A percentile compares a stretch with the other conserved stretches of the same genome.
phyloP scores from a whole-genome alignment of 2,888 invertebrate genomes.

The Zygogramma bicolorata region DNA sequence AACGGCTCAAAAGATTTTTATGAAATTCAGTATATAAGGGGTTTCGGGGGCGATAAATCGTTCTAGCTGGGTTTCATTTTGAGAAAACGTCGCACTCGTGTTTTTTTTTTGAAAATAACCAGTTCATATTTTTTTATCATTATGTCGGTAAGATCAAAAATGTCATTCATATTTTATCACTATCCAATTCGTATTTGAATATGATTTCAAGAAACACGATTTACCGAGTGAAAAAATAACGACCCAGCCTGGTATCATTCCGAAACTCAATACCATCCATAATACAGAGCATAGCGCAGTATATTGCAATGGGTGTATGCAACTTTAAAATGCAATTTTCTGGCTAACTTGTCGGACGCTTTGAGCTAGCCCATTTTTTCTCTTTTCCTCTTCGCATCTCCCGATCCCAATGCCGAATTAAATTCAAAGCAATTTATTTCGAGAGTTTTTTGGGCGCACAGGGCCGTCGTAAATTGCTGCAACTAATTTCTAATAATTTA shows the following conservation, averaged over 20 bases:
- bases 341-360: constrained; percentile 45
- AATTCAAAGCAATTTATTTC: constrained; percentile 40
- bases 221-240: neutral
- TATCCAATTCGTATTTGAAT: neutral
- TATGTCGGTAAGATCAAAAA: no score
- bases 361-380: constrained; percentile 40
- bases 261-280: constrained; percentile 27
- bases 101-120: no score
- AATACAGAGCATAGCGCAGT: constrained; percentile 30
- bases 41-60: no score
- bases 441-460: constrained; percentile 18
- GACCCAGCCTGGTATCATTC: constrained; percentile 10
- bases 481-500: constrained; percentile 29
- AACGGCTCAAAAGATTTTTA: no score
- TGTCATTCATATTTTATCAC: no score
- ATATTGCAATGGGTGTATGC: constrained; percentile 40
- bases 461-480: constrained; percentile 12
- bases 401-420: constrained; percentile 33
- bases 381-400: constrained; percentile 31
- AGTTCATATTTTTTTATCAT: no score
- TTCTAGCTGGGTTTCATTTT: no score
- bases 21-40: no score
- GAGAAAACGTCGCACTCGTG: no score
- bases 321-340: constrained; percentile 48
- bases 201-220: neutral